Evolutionary conservation across 2,888 invertebrate species (phyloP), one percentile per base, ranked within the genome.

Genomic region (Thelaira solivaga): DNA sequence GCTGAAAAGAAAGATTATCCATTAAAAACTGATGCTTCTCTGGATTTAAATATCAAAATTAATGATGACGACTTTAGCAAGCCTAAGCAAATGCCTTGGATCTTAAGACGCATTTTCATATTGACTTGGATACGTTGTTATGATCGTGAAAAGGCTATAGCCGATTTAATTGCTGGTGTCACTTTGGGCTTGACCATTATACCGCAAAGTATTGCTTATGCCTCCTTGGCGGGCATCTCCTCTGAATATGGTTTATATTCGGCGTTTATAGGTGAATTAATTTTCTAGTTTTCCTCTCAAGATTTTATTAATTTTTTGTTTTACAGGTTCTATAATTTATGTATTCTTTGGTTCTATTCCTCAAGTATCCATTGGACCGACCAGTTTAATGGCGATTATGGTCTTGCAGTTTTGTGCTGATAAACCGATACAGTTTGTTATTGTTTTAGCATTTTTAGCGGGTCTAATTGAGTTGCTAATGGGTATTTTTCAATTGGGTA

Each of bases 211-310:
- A 94, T 97, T 83, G 97, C 97, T 11, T 97, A 97, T 88, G 97
- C 97, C 0, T 71, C 94, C 55, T 90, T 97, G 51, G 97, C 97
- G 10, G 94, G 94, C 51, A 90, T 97, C 62, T 93, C 94, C 16
- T 93, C 97, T 8, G 95, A 97, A 91, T 96, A 96, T 90, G 98
- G 98, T 0, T 91, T 98, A 20, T 98, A 98, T 88, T 95, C 97
- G 1, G 94, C 97, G 0, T 96, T 97, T 87, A 92, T 97, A 88
- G 96, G 95, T 87, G 83, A 86, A 85, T 59, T 43, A 31, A 24
- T 55, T 11, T 65, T 55, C 26, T 34, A 43, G 16, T 53, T 51
- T 16, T 16, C 4, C 18, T 45, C 51, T 13, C 11, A 11, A 13
- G 10, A 47, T n/a, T 24, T 10, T n/a, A 10, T 73, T 16, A 6